Evolutionary conservation across 1,140 invertebrate genomes (phyloP).

Genomic region (Palaemon carinicauda): DNA sequence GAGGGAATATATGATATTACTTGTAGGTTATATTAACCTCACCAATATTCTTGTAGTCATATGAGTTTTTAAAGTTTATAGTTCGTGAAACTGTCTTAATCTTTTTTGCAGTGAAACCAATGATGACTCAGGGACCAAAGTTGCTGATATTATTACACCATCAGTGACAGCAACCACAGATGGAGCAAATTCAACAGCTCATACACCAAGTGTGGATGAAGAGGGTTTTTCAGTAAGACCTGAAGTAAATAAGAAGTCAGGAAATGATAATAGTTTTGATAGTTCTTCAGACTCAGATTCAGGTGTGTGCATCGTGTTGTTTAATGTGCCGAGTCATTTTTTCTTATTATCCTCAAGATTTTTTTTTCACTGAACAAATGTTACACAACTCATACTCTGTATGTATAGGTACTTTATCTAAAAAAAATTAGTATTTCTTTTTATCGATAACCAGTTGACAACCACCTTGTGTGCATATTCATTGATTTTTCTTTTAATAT

Average conservation of each 20-base stretch:
- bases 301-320: constrained; percentile 66
- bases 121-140: constrained; percentile 45
- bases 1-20: no score
- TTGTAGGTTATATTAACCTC: background rate
- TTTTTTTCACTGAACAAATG: no score
- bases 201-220: constrained; percentile 85
- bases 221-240: constrained; percentile 93
- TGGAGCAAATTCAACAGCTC: constrained; percentile 43
- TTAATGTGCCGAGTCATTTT: no score
- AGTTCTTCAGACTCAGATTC: constrained; percentile 93
- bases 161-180: background rate
- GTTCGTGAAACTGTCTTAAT: background rate
- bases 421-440: no score
- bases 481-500: no score
- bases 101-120: constrained; percentile 32
- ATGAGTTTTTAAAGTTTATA: background rate
- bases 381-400: no score
- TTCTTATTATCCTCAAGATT: no score
- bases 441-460: no score
- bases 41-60: background rate
- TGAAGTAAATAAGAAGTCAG: constrained; percentile 71
- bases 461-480: no score
- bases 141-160: constrained; percentile 13
- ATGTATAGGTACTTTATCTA: background rate
- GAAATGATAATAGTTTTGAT: constrained; percentile 82